Evolutionary conservation across 2,113 vertebrate species (phyloP).

Genomic region (Apistogramma diplotaenia): DNA sequence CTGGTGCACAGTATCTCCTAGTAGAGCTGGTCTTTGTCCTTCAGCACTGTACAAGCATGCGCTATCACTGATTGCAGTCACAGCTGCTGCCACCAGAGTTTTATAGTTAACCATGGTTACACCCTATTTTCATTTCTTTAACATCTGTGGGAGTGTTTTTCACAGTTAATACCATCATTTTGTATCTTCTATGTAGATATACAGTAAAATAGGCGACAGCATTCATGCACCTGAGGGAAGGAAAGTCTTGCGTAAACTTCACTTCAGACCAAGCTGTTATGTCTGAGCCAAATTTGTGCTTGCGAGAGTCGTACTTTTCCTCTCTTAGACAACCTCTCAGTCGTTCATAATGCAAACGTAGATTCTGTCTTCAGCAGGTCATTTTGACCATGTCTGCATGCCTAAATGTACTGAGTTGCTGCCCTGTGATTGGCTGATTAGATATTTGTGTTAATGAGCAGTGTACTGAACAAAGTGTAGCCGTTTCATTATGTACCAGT

Average conservation of each 20-base stretch:
- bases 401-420: not conserved
- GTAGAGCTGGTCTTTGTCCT: not conserved
- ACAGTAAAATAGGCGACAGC: not conserved
- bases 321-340: not conserved
- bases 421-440: not conserved
- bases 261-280: not conserved
- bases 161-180: not conserved
- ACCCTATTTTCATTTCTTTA: not conserved
- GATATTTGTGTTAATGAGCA: not conserved
- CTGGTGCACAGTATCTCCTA: constrained; percentile 13
- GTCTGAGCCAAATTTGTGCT: not conserved
- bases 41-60: not conserved
- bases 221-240: not conserved
- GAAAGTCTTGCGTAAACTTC: not conserved
- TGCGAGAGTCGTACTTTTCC: not conserved
- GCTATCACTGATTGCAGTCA: not conserved
- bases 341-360: constrained; percentile 7
- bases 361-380: not conserved
- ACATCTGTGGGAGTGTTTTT: not conserved
- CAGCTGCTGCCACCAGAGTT: not conserved
- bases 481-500: too few species aligned
- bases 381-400: not conserved
- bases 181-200: not conserved
- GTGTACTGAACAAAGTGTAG: not conserved
- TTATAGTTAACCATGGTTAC: not conserved